Conservation (phyloP, 2,888 invertebrate genomes). For the Acrobasis consociella region DNA sequence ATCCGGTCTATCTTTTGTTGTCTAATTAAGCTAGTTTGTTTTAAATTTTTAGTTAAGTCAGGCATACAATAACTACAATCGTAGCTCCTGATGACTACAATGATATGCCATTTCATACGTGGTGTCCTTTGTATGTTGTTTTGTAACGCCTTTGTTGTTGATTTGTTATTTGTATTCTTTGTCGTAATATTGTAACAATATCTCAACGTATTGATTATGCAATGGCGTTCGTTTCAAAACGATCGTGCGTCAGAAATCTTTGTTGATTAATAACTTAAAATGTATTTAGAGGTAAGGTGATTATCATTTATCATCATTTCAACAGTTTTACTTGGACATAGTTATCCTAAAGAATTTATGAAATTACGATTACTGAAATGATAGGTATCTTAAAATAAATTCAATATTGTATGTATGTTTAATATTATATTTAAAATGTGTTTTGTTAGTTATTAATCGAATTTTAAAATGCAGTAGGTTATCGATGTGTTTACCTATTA, state of each 20-base stretch:
- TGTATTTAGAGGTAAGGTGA: background rate
- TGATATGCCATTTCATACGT: conserved; percentile 1
- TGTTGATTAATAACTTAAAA: conserved; percentile 22
- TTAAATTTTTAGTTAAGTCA: background rate
- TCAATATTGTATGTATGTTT: no score
- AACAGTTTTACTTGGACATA: no score
- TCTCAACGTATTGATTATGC: conserved; percentile 10
- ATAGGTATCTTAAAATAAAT: no score
- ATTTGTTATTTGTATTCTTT: conserved; percentile 20
- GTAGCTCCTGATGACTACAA: background rate
- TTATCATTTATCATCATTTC: no score
- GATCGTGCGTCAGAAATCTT: conserved; percentile 20
- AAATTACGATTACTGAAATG: no score
- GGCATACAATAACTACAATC: background rate
- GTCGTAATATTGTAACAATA: conserved; percentile 17
- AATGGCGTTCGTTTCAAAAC: conserved; percentile 19
- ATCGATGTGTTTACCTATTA: no score
- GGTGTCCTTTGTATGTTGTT: conserved; percentile 18
- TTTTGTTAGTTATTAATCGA: no score
- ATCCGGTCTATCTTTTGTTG: background rate
- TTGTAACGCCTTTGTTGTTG: conserved; percentile 19
- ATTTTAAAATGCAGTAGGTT: no score
- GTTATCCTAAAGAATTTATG: no score
- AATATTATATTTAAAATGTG: no score
- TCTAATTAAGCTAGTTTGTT: background rate